Conservation (phyloP, 2,797 vertebrate species). For the Rhinoraja longicauda region DNA sequence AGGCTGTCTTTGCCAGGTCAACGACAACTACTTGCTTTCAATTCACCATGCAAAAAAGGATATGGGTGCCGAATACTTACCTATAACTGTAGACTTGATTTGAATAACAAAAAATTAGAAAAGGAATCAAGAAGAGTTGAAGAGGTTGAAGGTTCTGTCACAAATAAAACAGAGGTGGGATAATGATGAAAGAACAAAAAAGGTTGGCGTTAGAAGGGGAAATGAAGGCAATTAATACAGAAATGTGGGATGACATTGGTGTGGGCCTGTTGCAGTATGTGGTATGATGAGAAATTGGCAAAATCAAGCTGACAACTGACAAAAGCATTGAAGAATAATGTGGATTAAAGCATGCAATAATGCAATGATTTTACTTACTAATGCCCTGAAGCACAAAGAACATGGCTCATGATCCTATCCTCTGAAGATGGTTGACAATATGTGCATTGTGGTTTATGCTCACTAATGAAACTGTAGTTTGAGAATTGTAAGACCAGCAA, state of each 20-base stretch:
- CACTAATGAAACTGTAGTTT: not conserved
- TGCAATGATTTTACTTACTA: not conserved
- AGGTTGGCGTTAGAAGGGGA: not conserved
- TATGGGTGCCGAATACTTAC: not conserved
- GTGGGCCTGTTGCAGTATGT: not conserved
- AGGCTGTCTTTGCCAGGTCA: not conserved
- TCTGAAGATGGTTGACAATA: not conserved
- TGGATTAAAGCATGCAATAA: not conserved
- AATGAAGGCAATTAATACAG: not conserved
- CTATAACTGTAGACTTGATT: not conserved
- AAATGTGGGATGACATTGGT: too few relatives aligned
- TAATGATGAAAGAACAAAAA: not conserved
- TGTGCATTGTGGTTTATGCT: not conserved
- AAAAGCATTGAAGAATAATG: not conserved
- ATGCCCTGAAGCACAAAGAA: not conserved
- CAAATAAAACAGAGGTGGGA: not conserved
- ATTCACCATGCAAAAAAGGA: not conserved
- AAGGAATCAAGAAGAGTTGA: not conserved
- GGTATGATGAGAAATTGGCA: not conserved
- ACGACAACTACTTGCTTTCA: not conserved
- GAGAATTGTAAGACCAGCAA: not conserved
- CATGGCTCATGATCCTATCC: not conserved
- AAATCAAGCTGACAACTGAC: not conserved
- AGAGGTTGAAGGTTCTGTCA: not conserved
- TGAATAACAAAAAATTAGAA: not conserved